Evolutionary conservation across 2,888 invertebrate genomes (phyloP), one percentile per base, ranked within the genome.

Genomic region (Scaptomyza reducta): DNA sequence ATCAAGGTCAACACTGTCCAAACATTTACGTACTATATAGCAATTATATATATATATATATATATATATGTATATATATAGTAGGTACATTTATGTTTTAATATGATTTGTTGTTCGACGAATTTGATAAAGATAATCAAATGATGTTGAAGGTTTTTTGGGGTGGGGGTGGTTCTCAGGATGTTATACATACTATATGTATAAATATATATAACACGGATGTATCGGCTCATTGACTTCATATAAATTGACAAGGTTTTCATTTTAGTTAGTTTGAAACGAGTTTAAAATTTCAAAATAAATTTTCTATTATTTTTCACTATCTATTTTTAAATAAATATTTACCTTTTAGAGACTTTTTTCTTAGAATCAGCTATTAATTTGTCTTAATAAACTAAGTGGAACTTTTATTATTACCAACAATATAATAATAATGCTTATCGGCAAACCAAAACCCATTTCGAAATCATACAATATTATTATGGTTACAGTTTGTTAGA

Each of bases 1-100:
- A 49, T 66, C 65, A 88, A 79, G 83, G 87, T 79, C 55, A 86
- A 61, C 5, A 14, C 13, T 41, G 51, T 2, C 10, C 18, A 44
- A 18, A 67, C 35, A 42, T 64, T 41, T 76, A 51, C 64, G n/a
- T 22, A 5, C 5, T 40, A 18, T 5, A 44, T 18, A 33, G 7
- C 14, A 40, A 22, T 47, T 40, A 31, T 25, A 27, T n/a, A n/a
- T n/a, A n/a, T n/a, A n/a, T n/a, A n/a, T n/a, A n/a, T n/a, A n/a
- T n/a, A n/a, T n/a, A n/a, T n/a, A n/a, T n/a, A n/a, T n/a, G 22
- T 22, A 55, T 10, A 31, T 31, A 31, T 10, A 31, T 50, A n/a
- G n/a, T 4, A 41, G 57, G 7, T 16, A 38, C 55, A 35, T 46
- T 3, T 16, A 13, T 46, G 16, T 46, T 11, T 46, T 10, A 11